These are phyloP conservation scores for Drosophila pectinifera DNA, from an alignment of 1,140 invertebrate species.

Conservation along the genomic window DNA sequence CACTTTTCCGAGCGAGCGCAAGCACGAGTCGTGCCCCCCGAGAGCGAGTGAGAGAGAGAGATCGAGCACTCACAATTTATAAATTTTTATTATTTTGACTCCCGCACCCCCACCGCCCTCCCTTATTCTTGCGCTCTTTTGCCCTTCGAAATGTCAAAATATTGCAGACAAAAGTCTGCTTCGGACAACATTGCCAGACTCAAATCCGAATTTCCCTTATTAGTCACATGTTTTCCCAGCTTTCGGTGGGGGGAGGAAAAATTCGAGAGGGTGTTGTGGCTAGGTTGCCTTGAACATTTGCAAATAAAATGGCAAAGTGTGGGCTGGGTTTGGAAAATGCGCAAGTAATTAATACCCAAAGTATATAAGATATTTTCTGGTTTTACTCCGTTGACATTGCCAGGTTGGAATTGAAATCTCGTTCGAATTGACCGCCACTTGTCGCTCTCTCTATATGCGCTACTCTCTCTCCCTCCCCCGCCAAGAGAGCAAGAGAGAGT, in stretches of 20 bases:
- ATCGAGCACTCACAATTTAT: slow-evolving; percentile 44
- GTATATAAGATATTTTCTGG: neutral
- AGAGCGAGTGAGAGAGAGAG: neutral
- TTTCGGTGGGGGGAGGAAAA: neutral
- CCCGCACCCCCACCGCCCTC: slow-evolving; percentile 1
- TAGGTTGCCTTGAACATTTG: neutral
- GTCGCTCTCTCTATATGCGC: slow-evolving; percentile 24
- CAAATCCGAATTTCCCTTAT: slow-evolving; percentile 16
- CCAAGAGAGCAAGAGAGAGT: neutral
- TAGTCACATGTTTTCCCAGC: slow-evolving; percentile 67
- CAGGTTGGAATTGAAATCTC: slow-evolving; percentile 2
- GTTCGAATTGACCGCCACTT: slow-evolving; percentile 50
- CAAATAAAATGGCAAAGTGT: neutral
- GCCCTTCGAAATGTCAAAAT: slow-evolving; percentile 82
- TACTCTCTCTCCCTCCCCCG: slow-evolving; percentile 1
- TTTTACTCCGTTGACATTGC: slow-evolving; percentile 2
- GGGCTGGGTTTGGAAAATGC: neutral
- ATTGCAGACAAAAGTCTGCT: slow-evolving; percentile 67
- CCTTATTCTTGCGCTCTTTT: slow-evolving; percentile 49
- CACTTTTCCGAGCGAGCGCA: slow-evolving; percentile 13
- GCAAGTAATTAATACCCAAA: neutral
- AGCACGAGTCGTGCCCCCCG: neutral
- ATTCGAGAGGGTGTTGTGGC: neutral
- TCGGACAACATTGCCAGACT: slow-evolving; percentile 47
- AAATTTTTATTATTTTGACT: slow-evolving; percentile 73